phyloP scores from a whole-genome alignment of 2,113 vertebrate genomes.

The Podocnemis expansa region DNA sequence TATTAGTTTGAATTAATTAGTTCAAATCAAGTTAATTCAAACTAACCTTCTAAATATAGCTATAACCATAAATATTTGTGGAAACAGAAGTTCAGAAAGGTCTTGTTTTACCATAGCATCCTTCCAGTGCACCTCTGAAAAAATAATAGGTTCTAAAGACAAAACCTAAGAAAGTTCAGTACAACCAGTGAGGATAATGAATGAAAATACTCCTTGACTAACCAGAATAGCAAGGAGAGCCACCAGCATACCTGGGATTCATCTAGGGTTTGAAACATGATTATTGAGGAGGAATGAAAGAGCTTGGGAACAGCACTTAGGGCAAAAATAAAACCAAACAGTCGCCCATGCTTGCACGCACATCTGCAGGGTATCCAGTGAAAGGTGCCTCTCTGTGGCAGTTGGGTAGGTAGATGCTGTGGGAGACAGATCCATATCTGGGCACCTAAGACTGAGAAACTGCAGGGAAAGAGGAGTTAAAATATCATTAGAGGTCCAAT shows the following conservation, averaged over 20 bases:
- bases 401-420: neutral
- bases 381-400: neutral
- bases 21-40: too few relatives aligned
- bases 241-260: neutral
- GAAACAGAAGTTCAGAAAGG: neutral
- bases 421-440: neutral
- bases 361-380: neutral
- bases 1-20: too few relatives aligned
- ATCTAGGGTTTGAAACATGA: neutral
- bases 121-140: neutral
- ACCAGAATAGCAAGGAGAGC: neutral
- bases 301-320: neutral
- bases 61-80: neutral
- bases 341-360: neutral
- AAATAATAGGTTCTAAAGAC: neutral
- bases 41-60: too few relatives aligned
- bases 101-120: neutral
- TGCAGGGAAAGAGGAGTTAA: slow-evolving; percentile 10
- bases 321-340: neutral
- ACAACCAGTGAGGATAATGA: neutral
- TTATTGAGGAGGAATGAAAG: neutral
- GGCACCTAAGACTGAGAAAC: slow-evolving; percentile 23
- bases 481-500: neutral
- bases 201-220: neutral
- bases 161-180: neutral